phyloP scores from a whole-genome alignment of 2,888 invertebrate genomes.

The Amorpha juglandis region DNA sequence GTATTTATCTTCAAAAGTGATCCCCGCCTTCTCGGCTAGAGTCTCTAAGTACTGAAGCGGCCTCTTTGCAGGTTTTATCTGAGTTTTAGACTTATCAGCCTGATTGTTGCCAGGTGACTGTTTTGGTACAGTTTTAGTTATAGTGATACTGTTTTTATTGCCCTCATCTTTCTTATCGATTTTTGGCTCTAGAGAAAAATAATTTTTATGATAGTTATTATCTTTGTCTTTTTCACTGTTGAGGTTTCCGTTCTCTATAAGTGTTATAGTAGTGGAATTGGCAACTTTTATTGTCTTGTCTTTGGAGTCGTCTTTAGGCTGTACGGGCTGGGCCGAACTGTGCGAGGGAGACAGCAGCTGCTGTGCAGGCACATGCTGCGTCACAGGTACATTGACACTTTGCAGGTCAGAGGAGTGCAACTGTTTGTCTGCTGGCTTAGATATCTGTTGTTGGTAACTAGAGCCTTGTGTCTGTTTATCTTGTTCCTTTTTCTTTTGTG shows the following conservation, averaged over 20 bases:
- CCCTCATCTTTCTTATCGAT: slow-evolving; percentile 76
- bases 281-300: slow-evolving; percentile 75
- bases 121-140: slow-evolving; percentile 73
- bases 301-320: slow-evolving; percentile 70
- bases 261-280: slow-evolving; percentile 76
- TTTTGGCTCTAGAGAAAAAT: slow-evolving; percentile 75
- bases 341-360: slow-evolving; percentile 68
- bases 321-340: slow-evolving; percentile 53
- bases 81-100: slow-evolving; percentile 63
- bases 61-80: slow-evolving; percentile 63
- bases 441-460: slow-evolving; percentile 61
- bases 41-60: slow-evolving; percentile 88
- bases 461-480: slow-evolving; percentile 68
- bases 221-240: slow-evolving; percentile 75
- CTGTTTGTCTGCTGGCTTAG: slow-evolving; percentile 61
- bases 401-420: slow-evolving; percentile 52
- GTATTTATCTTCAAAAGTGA: slow-evolving; percentile 90
- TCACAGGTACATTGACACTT: slow-evolving; percentile 60
- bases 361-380: slow-evolving; percentile 74
- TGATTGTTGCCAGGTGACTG: slow-evolving; percentile 62
- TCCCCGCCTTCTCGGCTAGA: slow-evolving; percentile 89
- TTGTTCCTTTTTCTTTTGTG: slow-evolving; percentile 82
- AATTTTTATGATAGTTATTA: slow-evolving; percentile 69
- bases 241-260: slow-evolving; percentile 68
- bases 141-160: slow-evolving; percentile 81